Evolutionary conservation across 2,797 vertebrate species (phyloP), one percentile per base, ranked within the genome.

Genomic region (Oceanodroma leucorhoa): DNA sequence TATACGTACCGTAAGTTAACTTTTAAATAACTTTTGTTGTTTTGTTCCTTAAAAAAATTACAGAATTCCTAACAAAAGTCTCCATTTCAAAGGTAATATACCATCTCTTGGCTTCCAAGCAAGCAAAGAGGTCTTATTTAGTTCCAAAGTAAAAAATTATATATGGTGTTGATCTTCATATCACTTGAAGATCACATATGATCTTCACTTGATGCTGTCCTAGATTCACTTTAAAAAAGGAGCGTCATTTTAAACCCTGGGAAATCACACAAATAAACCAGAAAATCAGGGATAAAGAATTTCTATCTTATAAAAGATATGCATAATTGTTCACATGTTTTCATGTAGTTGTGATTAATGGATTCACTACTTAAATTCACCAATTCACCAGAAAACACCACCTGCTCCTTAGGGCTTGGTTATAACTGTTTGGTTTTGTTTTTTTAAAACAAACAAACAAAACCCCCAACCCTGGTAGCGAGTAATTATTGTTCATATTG

Each of bases 61-160:
- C 20, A 46, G 15, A 50, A 46, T 50, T 58, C 0, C 0, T 58
- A 54, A 14, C 2, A 9, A 19, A 82, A 72, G 3, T 69, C 8
- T 73, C 8, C 2, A 3, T 61, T 91, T 87, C 13, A 80, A 48
- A 73, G 36, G 15, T 62, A 38, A 15, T 36, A 24, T 7, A 41
- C 27, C 9, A 19, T 72, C 19, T 64, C 23, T 83, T 75, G 38
- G 19, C 36, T 89, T 71, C 40, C 26, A 53, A 53, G 22, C 12
- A 46, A 67, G 15, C 17, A 82, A 64, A n/a, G 18, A 32, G 38
- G 70, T 89, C 23, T 66, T 77, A 14, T 0, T 20, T 46, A 30
- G 24, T 38, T 77, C 7, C 30, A 81, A 79, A 88, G n/a, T n/a
- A 30, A 40, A 62, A 36, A 51, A 67, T 14, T 11, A 27, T 7